Evolutionary conservation across 2,888 invertebrate species (phyloP).

Genomic region (Gisinianus flammeolus): DNA sequence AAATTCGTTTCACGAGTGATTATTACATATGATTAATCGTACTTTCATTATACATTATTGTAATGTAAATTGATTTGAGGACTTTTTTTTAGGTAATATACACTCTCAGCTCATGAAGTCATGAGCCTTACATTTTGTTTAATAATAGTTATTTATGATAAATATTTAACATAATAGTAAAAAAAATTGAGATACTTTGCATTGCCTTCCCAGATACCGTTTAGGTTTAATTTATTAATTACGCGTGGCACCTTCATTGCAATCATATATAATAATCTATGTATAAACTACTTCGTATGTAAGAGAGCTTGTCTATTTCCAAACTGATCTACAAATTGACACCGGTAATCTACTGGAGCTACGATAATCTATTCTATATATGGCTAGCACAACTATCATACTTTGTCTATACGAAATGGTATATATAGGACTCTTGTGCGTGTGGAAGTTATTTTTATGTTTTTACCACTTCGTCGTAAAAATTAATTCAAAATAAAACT

Average conservation of each 20-base stretch:
- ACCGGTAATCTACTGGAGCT: neutral
- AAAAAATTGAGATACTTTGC: neutral
- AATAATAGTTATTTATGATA: neutral
- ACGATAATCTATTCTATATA: too few species aligned
- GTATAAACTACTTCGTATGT: too few species aligned
- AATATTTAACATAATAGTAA: neutral
- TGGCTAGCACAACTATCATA: too few species aligned
- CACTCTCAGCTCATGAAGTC: neutral
- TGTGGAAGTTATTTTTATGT: too few species aligned
- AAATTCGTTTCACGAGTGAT: conserved; percentile 36
- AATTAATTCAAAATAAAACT: too few species aligned
- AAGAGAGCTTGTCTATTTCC: too few species aligned
- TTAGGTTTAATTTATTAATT: neutral
- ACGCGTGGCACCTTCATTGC: neutral
- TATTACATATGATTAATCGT: conserved; percentile 11
- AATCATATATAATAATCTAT: neutral
- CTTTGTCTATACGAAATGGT: too few species aligned
- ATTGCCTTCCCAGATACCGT: conserved; percentile 8
- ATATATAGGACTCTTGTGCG: too few species aligned
- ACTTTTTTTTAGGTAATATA: neutral
- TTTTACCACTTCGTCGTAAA: too few species aligned
- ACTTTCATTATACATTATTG: neutral
- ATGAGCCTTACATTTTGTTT: neutral
- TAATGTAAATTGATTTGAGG: neutral
- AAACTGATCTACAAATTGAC: neutral